Evolutionary conservation across 1,140 invertebrate genomes (phyloP).

Genomic region (Diuraphis noxia): DNA sequence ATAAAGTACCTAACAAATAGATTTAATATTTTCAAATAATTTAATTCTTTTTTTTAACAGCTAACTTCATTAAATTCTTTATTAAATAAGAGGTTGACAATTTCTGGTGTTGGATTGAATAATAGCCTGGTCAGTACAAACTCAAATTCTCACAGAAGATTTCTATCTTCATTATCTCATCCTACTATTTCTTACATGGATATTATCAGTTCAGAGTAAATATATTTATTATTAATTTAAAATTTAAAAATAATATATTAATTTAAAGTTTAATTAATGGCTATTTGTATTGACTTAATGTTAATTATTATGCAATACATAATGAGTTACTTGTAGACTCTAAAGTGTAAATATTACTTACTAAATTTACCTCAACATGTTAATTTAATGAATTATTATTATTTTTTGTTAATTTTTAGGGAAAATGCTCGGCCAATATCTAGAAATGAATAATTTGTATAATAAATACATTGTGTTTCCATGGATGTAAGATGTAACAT

Average conservation of each 20-base stretch:
- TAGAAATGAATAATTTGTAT: slow-evolving; percentile 4
- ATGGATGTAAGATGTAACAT: background rate
- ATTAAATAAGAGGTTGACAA: background rate
- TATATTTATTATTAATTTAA: background rate
- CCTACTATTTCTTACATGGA: slow-evolving; percentile 32
- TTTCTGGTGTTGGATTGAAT: slow-evolving; percentile 5
- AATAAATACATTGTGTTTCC: background rate
- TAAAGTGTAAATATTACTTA: background rate
- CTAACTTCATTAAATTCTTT: slow-evolving; percentile 16
- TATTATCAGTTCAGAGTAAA: slow-evolving; percentile 26
- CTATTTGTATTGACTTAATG: background rate
- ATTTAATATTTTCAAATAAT: no score
- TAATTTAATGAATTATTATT: background rate
- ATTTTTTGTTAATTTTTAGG: background rate
- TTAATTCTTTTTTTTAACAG: background rate
- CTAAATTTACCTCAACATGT: background rate
- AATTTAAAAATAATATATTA: background rate
- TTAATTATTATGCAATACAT: background rate
- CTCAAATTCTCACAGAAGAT: background rate
- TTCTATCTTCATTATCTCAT: background rate
- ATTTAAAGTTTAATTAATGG: background rate
- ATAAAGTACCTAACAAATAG: background rate
- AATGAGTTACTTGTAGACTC: background rate
- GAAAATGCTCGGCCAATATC: background rate
- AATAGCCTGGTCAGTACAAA: slow-evolving; percentile 18